Evolutionary conservation across 2,797 vertebrate species (phyloP), one percentile per base, ranked within the genome.

Genomic region (Brachyrhaphis roseni): DNA sequence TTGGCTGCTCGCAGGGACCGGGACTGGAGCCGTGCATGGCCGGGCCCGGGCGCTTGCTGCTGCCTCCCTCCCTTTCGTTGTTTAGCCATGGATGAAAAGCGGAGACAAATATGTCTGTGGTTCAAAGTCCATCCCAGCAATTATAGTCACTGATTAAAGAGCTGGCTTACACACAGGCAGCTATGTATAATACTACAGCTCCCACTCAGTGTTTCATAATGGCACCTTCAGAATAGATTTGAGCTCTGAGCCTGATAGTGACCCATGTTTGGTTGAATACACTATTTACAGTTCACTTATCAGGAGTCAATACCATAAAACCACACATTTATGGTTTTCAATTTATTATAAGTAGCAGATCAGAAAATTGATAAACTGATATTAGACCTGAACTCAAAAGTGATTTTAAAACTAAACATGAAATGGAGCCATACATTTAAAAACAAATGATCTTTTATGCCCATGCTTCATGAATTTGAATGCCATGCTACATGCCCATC

Each of bases 91-190:
- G 89, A 92, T 92, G 88, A 93, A 89, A 93, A 90, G 89, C 77
- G 71, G 89, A 91, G 87, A 94, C 88, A 93, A 92, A 92, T 94
- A 94, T 90, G 92, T 92, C 87, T 91, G 92, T 89, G 91, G 92
- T 92, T 93, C 93, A 91, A 93, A 94, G 92, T 93, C 92, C 86
- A 91, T 93, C 92, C 91, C 88, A 59, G 92, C 91, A 92, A 93
- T 93, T 94, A 91, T 87, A 90, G 88, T 78, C 89, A 90, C 89
- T 94, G 92, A 94, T 94, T 94, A 94, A 93, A 94, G 94, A 93
- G 90, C 87, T 89, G 90, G 90, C 81, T 90, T 93, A 41, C 76
- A 45, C 79, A 75, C 89, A 82, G 80, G 80, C 91, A 82, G 88
- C 89, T 90, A 89, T 89, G 90, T 91, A 88, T 84, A 91, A 92